Percentiles rank a stretch among this genome's conserved stretches.
Evolutionary conservation across 2,888 invertebrate species (phyloP).

Genomic region (Aspidiotus destructor): DNA sequence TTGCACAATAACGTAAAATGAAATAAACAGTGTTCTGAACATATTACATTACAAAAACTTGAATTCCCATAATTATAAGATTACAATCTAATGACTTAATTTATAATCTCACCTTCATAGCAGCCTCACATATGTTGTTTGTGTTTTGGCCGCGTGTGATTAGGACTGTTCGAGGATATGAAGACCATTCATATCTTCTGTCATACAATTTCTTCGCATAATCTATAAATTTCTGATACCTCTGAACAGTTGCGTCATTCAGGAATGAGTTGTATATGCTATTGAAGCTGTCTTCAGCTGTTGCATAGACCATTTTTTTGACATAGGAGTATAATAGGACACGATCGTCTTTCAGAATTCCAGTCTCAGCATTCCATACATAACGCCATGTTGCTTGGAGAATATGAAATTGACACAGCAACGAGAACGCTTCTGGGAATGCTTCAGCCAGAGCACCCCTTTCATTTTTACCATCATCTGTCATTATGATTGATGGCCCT

Average conservation of each 20-base stretch:
- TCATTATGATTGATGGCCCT: constrained; percentile 34
- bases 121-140: constrained; percentile 19
- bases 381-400: constrained; percentile 35
- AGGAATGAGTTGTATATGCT: background rate
- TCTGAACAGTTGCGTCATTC: background rate
- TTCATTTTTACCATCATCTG: constrained; percentile 34
- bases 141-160: constrained; percentile 20
- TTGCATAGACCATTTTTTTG: constrained; percentile 15
- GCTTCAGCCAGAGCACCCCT: constrained; percentile 25
- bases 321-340: background rate
- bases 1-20: too few species aligned
- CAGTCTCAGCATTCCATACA: constrained; percentile 21
- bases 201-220: constrained; percentile 10
- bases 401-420: constrained; percentile 35
- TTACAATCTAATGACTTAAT: too few species aligned
- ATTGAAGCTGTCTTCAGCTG: background rate
- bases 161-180: background rate
- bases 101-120: too few species aligned
- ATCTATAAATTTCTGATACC: constrained; percentile 1
- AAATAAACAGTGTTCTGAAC: too few species aligned
- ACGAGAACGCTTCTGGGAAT: constrained; percentile 27
- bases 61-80: too few species aligned
- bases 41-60: too few species aligned
- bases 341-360: constrained; percentile 2
- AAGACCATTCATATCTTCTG: constrained; percentile 1